Base-by-base conservation (phyloP, 2,113 vertebrate genomes). In the Notothenia rossii region DNA sequence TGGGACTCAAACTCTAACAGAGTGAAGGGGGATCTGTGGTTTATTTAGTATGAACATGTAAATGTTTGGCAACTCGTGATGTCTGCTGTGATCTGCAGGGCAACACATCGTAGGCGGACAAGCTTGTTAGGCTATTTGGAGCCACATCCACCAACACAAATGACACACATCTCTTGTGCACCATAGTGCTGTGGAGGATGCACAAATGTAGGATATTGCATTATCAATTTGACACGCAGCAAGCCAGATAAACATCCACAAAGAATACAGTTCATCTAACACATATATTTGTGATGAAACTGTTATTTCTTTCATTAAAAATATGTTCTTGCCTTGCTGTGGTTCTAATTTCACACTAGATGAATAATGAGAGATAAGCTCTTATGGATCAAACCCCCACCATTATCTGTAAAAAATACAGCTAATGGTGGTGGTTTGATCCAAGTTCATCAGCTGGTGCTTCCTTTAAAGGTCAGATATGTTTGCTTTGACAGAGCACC, bases 81-180 rank as follows among this genome's bases (percentile, higher is more conserved):
- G 83, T 78, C 81, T 89, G 85, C 79, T 79, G 70, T 82, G 79
- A 88, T 85, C 86, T 85, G 83, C 81, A 88, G 91, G 86, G 83
- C 83, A 91, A 46, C 49, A 40, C 53, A 65, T 79, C 68, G 92
- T 93, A 65, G 92, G 92, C 88, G 92, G 89, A 85, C 36, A 88
- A 61, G 90, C 84, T 84, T 79, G 80, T 82, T 87, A 45, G 70
- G 81, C 85, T 92, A 92, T 93, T 93, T 90, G 88, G 59, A 92
- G 90, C 49, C 33, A 17, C 78, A 84, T 91, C 89, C 89, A 90
- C 87, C 83, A 69, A 92, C 92, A 89, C 89, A 81, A n/a, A 78
- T 71, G 25, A 70, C 79, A 87, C 81, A 87, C 55, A 74, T 68
- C 66, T 49, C 67, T 89, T 59, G 14, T 22, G 63, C 45, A 43